Conservation (phyloP, 2,888 invertebrate genomes). For the Drosophila phalerata region DNA sequence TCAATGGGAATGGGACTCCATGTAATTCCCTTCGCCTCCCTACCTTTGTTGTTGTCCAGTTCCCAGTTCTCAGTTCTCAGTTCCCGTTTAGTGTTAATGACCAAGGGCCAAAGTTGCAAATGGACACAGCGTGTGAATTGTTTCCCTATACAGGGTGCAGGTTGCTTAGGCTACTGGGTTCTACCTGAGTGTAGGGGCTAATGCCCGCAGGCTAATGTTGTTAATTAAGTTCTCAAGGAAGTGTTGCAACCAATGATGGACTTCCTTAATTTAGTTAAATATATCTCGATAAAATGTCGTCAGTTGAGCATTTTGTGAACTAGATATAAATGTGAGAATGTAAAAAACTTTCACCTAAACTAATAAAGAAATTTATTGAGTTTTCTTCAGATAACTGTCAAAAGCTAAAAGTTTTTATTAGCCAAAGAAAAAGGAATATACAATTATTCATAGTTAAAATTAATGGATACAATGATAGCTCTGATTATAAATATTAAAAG, state of each 20-base stretch:
- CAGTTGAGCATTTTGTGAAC: slow-evolving; percentile 8
- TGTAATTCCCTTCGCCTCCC: background rate
- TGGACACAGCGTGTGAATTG: slow-evolving; percentile 65
- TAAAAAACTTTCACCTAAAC: background rate
- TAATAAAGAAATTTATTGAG: background rate
- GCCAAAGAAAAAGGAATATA: too few relatives aligned
- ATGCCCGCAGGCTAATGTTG: slow-evolving; percentile 31
- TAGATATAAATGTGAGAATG: background rate
- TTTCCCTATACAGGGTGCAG: slow-evolving; percentile 20
- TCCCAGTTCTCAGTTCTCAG: background rate
- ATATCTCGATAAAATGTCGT: slow-evolving; percentile 24
- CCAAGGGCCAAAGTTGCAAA: slow-evolving; percentile 35
- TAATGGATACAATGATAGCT: too few relatives aligned
- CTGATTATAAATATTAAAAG: too few relatives aligned
- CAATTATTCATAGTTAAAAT: too few relatives aligned
- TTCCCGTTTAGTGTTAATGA: slow-evolving; percentile 44
- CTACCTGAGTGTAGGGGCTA: slow-evolving; percentile 8
- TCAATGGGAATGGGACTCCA: slow-evolving; percentile 2
- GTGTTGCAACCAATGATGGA: slow-evolving; percentile 20
- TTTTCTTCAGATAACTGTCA: background rate
- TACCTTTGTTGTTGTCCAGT: background rate
- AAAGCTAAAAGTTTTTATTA: too few relatives aligned
- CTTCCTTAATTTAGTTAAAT: slow-evolving; percentile 50
- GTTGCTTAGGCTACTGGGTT: slow-evolving; percentile 2
- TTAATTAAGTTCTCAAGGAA: slow-evolving; percentile 59